Conservation (phyloP, 2,888 invertebrate species). For the Smittia aterrima region DNA sequence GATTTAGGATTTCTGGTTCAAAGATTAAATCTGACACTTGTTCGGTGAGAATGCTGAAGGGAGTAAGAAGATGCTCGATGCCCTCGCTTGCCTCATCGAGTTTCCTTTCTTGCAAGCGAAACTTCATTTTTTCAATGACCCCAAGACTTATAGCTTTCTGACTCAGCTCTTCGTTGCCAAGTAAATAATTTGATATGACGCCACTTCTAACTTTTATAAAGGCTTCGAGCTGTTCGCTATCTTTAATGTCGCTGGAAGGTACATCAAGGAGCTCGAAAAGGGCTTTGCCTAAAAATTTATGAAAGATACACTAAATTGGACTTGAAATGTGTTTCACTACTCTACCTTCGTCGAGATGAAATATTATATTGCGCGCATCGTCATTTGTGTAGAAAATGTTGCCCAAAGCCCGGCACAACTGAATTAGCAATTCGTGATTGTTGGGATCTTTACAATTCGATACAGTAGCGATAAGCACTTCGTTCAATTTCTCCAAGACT, state of each 20-base stretch:
- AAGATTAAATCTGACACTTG: constrained; percentile 62
- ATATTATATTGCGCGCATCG: constrained; percentile 60
- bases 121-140: constrained; percentile 57
- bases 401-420: constrained; percentile 78
- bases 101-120: constrained; percentile 53
- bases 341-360: constrained; percentile 57
- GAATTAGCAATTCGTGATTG: constrained; percentile 62
- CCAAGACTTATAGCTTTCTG: constrained; percentile 60
- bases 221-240: constrained; percentile 54
- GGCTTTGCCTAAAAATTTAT: too few species aligned
- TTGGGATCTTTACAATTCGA: constrained; percentile 43
- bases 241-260: constrained; percentile 49
- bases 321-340: too few species aligned
- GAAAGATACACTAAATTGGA: too few species aligned
- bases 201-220: constrained; percentile 69
- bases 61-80: constrained; percentile 57
- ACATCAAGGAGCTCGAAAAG: constrained; percentile 54
- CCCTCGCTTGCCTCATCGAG: constrained; percentile 52
- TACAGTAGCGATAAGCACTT: constrained; percentile 48
- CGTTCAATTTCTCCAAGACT: constrained; percentile 60
- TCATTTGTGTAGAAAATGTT: constrained; percentile 89
- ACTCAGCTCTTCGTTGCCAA: constrained; percentile 68
- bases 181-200: constrained; percentile 74
- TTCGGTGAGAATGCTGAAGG: constrained; percentile 64
- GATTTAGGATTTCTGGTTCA: constrained; percentile 58